phyloP scores from a whole-genome alignment of 2,888 invertebrate species.

The Cosmorhoe ocellata region DNA sequence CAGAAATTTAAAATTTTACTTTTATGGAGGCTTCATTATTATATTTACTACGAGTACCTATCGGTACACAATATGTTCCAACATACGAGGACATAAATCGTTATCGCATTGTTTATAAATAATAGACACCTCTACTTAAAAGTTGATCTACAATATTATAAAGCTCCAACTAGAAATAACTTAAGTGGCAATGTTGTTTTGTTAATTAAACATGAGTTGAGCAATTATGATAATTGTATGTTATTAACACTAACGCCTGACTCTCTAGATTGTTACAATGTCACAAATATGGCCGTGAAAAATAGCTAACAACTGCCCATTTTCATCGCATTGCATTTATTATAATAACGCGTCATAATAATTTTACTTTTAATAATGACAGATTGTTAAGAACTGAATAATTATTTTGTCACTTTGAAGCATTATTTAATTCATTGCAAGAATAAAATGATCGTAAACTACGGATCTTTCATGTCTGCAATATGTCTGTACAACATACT shows the following conservation, averaged over 20 bases:
- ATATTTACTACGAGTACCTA: not conserved
- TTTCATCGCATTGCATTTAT: conserved; percentile 5
- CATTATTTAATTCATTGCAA: not conserved
- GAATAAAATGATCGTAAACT: not conserved
- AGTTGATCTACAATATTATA: not conserved
- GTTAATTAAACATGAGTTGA: conserved; percentile 12
- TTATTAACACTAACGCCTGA: conserved; percentile 6
- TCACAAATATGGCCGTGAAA: conserved; percentile 2
- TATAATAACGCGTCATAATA: conserved; percentile 9
- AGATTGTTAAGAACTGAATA: conserved; percentile 1
- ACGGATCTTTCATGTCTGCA: no score
- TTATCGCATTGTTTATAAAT: not conserved
- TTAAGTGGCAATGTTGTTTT: conserved; percentile 15
- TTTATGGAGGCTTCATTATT: conserved; percentile 9
- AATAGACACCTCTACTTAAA: not conserved
- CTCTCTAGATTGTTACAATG: conserved; percentile 8
- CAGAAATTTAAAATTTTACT: conserved; percentile 20
- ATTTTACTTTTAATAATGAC: conserved; percentile 5
- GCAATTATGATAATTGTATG: conserved; percentile 16
- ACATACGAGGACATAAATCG: not conserved
- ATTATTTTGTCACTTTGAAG: conserved; percentile 16
- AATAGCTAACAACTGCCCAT: conserved; percentile 4
- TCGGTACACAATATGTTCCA: no score
- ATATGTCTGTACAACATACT: no score
- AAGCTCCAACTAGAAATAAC: not conserved